Evolutionary conservation across 2,113 vertebrate species (phyloP), one percentile per base, ranked within the genome.

Genomic region (Himantopus leucocephalus): DNA sequence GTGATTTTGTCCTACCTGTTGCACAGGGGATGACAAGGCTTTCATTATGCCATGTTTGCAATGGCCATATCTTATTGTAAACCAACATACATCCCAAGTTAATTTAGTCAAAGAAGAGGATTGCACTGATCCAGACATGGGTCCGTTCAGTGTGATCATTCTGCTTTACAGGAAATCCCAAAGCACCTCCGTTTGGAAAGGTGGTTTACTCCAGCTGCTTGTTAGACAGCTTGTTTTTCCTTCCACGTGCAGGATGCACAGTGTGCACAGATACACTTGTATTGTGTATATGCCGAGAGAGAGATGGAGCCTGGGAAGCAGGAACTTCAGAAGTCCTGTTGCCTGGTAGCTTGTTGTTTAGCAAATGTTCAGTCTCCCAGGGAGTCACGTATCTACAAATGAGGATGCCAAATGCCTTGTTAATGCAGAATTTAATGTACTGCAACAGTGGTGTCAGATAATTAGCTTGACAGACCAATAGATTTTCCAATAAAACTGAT

Each of bases 361-460:
- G 59, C n/a, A 77, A 86, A 78, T 39, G 34, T 79, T 96, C 50
- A 17, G 52, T 66, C 52, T 97, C 58, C 58, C 78, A 82, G 47
- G 62, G 77, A 90, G 83, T 92, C 80, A 47, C 2, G 0, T 71
- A 58, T 45, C 75, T 75, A 79, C 56, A 84, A 82, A 91, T 68
- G 80, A 95, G 72, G 39, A 93, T 95, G 77, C 74, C 88, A 94
- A 96, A 60, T 91, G 77, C 77, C 93, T 95, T 93, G 87, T 96
- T 96, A 97, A 92, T 91, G 83, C 79, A 93, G 91, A 96, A 84
- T 96, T 96, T 96, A 95, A 95, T 94, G 88, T 95, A 82, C 83
- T 95, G 93, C 79, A 95, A 75, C 56, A 70, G 59, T 86, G 55
- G 72, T 94, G 91, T 88, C 93, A 94, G 72, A 75, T 96, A 97